A percentile compares a stretch with the other conserved stretches of the same genome.
Conservation (phyloP, 2,888 invertebrate species). For the Orchestes rusci region DNA sequence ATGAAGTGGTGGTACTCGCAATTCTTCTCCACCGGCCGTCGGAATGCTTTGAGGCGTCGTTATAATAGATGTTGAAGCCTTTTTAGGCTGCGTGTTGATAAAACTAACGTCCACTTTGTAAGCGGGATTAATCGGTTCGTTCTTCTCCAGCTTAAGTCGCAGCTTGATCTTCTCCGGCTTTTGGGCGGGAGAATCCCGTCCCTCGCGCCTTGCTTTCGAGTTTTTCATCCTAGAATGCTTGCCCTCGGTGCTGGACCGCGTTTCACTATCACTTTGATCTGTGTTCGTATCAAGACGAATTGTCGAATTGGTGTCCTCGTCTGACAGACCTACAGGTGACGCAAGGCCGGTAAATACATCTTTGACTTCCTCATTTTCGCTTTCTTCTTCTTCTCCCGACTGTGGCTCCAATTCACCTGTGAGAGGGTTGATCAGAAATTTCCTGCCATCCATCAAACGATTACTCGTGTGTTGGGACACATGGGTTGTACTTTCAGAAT, state of each 20-base stretch:
- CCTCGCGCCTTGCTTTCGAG: slow-evolving; percentile 33
- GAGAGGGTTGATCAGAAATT: slow-evolving; percentile 83
- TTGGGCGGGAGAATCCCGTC: slow-evolving; percentile 40
- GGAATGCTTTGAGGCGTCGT: slow-evolving; percentile 22
- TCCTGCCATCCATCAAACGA: slow-evolving; percentile 52
- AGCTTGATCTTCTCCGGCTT: slow-evolving; percentile 71
- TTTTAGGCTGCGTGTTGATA: slow-evolving; percentile 52
- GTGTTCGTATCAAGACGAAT: slow-evolving; percentile 35
- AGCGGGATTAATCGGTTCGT: slow-evolving; percentile 69
- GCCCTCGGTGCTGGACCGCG: slow-evolving; percentile 36
- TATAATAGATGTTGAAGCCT: slow-evolving; percentile 34
- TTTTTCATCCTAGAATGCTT: slow-evolving; percentile 35
- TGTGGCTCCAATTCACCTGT: slow-evolving; percentile 81
- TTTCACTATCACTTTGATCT: slow-evolving; percentile 43
- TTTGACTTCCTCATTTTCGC: slow-evolving; percentile 33
- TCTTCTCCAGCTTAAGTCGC: slow-evolving; percentile 74
- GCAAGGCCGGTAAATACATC: slow-evolving; percentile 33
- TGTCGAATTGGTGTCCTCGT: slow-evolving; percentile 48
- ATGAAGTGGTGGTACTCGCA: slow-evolving; percentile 80
- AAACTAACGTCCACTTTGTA: slow-evolving; percentile 63
- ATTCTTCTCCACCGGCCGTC: slow-evolving; percentile 52
- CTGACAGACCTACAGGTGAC: slow-evolving; percentile 40
- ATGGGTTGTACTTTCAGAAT: not conserved
- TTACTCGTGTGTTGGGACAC: not conserved
- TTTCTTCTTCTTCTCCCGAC: slow-evolving; percentile 57